Percentiles rank a stretch among this genome's conserved stretches.
Conservation (phyloP, 1,140 invertebrate species). For the Magallana ariakensis region DNA sequence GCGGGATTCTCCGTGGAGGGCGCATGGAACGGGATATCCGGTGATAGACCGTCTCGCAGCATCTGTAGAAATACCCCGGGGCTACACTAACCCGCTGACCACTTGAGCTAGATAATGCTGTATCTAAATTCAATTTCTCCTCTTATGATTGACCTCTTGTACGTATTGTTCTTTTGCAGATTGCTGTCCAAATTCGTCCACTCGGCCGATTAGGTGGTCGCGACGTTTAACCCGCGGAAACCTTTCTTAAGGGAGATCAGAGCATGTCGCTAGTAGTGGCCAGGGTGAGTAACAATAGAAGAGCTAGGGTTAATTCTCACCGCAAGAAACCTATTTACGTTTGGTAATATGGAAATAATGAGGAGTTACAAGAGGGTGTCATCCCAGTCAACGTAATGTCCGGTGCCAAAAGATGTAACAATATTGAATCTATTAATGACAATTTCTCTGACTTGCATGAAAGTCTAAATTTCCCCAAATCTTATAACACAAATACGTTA, state of each 20-base stretch:
- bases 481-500: too few relatives aligned
- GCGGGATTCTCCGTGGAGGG: neutral
- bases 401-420: neutral
- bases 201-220: neutral
- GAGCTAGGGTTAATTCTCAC: neutral
- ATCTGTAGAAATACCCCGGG: neutral
- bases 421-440: neutral
- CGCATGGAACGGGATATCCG: too few relatives aligned
- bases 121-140: slow-evolving; percentile 34
- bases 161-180: slow-evolving; percentile 10
- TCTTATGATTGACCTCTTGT: slow-evolving; percentile 18
- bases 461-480: too few relatives aligned
- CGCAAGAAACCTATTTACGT: neutral
- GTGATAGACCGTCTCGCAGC: slow-evolving; percentile 13
- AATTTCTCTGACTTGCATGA: neutral
- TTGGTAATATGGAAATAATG: slow-evolving; percentile 35
- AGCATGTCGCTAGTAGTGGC: neutral
- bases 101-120: neutral
- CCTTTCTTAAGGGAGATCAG: neutral
- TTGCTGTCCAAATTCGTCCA: slow-evolving; percentile 25
- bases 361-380: neutral
- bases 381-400: neutral
- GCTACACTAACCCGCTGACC: neutral
- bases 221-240: neutral
- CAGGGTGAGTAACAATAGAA: neutral